phyloP scores from a whole-genome alignment of 64 coral and sea anemone genomes.

The Cladopsammia gracilis region DNA sequence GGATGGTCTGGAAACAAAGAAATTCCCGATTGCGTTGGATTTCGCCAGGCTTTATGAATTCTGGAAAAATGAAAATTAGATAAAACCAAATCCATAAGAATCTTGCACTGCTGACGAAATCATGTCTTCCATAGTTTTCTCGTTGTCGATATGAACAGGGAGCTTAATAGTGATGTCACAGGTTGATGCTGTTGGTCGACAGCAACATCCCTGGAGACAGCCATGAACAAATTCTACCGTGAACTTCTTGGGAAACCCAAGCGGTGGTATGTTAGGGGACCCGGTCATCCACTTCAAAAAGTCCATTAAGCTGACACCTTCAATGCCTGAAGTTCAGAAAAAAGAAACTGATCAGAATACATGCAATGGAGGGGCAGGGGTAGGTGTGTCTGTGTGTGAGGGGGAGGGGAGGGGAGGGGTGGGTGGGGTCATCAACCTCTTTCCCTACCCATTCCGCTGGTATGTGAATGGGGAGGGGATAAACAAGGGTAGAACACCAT shows the following conservation, averaged over 20 bases:
- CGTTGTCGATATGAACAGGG: conserved; percentile 13
- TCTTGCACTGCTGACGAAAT: conserved; percentile 3
- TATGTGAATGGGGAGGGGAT: neutral
- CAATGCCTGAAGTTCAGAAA: conserved; percentile 32
- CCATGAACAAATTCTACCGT: conserved; percentile 54
- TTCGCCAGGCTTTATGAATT: no score
- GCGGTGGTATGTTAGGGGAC: neutral
- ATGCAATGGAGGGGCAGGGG: no score
- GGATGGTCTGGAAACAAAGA: no score
- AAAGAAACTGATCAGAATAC: conserved; percentile 10
- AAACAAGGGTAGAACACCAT: conserved; percentile 18
- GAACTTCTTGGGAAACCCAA: conserved; percentile 43
- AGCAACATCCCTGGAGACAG: conserved; percentile 13
- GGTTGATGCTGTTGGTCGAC: conserved; percentile 60
- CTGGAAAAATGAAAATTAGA: neutral
- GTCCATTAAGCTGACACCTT: neutral
- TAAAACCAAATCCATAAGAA: conserved; percentile 11
- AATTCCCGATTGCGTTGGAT: no score
- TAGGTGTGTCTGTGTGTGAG: no score
- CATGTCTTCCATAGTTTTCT: conserved; percentile 5
- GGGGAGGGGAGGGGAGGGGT: no score
- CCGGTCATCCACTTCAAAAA: conserved; percentile 21
- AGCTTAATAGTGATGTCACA: conserved; percentile 48
- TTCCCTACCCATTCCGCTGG: neutral
- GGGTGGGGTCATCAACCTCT: no score